Evolutionary conservation across 2,888 invertebrate species (phyloP).

Genomic region (Romanomermis culicivorax): DNA sequence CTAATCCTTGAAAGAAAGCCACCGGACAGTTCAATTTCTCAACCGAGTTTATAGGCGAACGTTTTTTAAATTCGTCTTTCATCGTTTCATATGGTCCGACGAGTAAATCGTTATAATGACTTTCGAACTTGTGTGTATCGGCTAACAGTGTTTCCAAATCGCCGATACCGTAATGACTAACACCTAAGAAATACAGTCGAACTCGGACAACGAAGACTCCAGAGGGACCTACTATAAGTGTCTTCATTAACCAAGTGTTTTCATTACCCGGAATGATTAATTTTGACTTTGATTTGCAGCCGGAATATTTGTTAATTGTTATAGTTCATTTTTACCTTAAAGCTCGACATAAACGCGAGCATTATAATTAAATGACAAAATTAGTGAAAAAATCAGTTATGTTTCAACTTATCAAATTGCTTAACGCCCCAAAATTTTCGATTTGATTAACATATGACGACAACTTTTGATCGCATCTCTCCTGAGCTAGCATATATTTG

Average conservation of each 20-base stretch:
- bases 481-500: too few relatives aligned
- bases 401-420: too few relatives aligned
- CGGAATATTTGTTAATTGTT: background rate
- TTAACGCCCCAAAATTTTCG: too few relatives aligned
- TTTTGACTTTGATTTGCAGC: background rate
- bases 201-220: too few relatives aligned
- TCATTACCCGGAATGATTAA: too few relatives aligned
- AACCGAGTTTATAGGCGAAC: constrained; percentile 30
- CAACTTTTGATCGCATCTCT: too few relatives aligned
- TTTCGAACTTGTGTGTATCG: constrained; percentile 34
- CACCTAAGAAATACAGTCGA: constrained; percentile 18
- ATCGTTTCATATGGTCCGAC: constrained; percentile 22
- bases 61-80: constrained; percentile 19
- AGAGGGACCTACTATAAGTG: background rate
- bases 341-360: too few relatives aligned
- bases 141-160: constrained; percentile 28
- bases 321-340: too few relatives aligned
- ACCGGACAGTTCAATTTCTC: constrained; percentile 29
- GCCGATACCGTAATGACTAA: constrained; percentile 32
- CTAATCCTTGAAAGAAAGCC: constrained; percentile 28
- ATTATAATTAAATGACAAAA: too few relatives aligned
- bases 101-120: constrained; percentile 29
- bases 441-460: too few relatives aligned
- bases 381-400: too few relatives aligned
- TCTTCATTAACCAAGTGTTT: background rate